Percentiles rank a stretch among this genome's conserved stretches.
Conservation (phyloP, 2,888 invertebrate genomes). For the Cantharis flavilabris region DNA sequence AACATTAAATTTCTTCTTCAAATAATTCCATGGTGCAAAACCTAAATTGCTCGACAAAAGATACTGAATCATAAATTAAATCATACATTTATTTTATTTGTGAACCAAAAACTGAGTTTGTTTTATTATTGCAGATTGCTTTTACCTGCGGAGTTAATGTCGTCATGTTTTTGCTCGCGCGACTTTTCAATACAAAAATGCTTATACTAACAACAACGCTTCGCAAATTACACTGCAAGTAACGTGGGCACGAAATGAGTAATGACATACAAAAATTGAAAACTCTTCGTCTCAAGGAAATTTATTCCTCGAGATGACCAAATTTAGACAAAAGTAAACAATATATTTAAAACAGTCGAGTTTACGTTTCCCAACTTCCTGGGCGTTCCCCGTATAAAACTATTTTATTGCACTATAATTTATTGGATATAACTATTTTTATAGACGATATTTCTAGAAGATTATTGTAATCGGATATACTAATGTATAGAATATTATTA, state of each 20-base stretch:
- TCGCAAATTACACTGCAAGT: not conserved
- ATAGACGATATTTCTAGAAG: not conserved
- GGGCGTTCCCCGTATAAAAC: not conserved
- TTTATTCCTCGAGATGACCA: not conserved
- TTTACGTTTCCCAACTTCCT: not conserved
- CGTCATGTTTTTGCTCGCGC: conserved; percentile 10
- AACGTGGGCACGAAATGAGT: not conserved
- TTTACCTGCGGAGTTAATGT: conserved; percentile 22
- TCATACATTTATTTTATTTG: conserved; percentile 35
- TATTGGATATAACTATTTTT: not conserved
- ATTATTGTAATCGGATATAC: not conserved
- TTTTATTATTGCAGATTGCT: conserved; percentile 28
- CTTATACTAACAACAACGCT: not conserved
- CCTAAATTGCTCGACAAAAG: conserved; percentile 38
- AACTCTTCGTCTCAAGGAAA: not conserved
- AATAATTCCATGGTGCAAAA: conserved; percentile 30
- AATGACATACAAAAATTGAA: not conserved
- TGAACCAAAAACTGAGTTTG: conserved; percentile 28
- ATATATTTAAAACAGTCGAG: not conserved
- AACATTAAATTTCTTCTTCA: conserved; percentile 7
- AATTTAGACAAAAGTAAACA: not conserved
- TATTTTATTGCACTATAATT: not conserved
- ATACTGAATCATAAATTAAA: conserved; percentile 36
- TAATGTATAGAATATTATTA: not conserved
- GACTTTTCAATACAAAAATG: conserved; percentile 21